Evolutionary conservation across 2,113 vertebrate species (phyloP).

Genomic region (Eretmodus cyanostictus): DNA sequence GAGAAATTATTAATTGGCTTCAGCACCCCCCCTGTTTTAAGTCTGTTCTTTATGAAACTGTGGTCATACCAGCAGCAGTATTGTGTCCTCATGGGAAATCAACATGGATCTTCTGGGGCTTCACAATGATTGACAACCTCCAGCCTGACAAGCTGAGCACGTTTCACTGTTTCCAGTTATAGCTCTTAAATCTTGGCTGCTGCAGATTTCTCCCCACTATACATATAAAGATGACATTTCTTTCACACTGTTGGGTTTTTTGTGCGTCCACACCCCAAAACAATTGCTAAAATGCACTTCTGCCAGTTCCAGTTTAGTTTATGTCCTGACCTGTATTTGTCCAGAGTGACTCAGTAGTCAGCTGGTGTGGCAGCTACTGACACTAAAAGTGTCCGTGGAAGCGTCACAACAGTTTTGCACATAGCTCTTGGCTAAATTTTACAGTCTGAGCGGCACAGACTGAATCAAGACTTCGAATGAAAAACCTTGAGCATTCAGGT

Average conservation of each 20-base stretch:
- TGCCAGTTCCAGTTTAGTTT: neutral
- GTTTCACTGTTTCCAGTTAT: neutral
- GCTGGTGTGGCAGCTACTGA: neutral
- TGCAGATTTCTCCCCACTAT: neutral
- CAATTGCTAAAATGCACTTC: neutral
- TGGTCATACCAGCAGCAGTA: neutral
- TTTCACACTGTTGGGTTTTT: neutral
- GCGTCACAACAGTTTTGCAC: neutral
- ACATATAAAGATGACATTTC: neutral
- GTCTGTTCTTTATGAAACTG: neutral
- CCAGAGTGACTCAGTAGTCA: neutral
- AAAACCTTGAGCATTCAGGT: neutral
- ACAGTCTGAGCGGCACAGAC: neutral
- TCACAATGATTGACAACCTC: neutral
- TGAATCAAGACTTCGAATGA: neutral
- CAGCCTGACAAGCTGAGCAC: neutral
- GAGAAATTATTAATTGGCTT: neutral
- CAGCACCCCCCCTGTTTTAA: neutral
- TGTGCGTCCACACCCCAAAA: neutral
- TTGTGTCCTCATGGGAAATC: neutral
- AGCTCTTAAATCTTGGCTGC: neutral
- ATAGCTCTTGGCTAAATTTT: neutral
- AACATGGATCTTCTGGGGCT: neutral
- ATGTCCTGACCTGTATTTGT: neutral
- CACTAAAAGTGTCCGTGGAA: neutral